Conservation (phyloP, 2,888 invertebrate species). For the Brenthis daphne region DNA sequence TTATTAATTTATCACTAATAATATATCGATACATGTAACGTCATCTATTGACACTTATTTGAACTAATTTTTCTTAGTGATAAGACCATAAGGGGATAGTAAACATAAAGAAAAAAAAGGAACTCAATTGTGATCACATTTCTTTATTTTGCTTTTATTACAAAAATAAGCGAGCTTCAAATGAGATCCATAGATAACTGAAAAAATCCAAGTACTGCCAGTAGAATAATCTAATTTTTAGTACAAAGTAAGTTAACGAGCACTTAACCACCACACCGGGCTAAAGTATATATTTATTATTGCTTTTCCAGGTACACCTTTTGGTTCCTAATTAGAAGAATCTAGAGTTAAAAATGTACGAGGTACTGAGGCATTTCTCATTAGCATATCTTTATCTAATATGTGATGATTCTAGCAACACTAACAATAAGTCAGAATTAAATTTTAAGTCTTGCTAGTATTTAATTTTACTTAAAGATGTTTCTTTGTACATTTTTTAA, state of each 20-base stretch:
- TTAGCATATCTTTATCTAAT: not conserved
- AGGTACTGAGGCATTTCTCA: conserved; percentile 6
- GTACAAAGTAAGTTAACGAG: not conserved
- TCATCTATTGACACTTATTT: too few species aligned
- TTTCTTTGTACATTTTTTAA: conserved; percentile 6
- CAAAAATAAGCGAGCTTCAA: conserved; percentile 33
- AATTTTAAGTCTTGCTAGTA: not conserved
- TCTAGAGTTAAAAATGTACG: conserved; percentile 1
- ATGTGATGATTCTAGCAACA: not conserved
- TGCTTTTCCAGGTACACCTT: conserved; percentile 15
- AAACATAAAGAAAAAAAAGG: not conserved
- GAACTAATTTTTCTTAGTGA: too few species aligned
- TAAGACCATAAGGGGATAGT: too few species aligned
- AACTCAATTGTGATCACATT: conserved; percentile 23
- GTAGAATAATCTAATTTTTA: conserved; percentile 26
- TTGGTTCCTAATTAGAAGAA: conserved; percentile 2
- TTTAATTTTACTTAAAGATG: not conserved
- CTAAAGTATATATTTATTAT: conserved; percentile 8
- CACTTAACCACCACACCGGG: not conserved
- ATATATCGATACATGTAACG: too few species aligned
- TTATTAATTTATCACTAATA: too few species aligned
- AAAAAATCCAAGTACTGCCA: conserved; percentile 16
- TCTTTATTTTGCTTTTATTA: conserved; percentile 24
- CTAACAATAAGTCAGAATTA: not conserved
- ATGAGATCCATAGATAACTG: conserved; percentile 33